phyloP scores from a whole-genome alignment of 1,140 invertebrate species.

The Drosophila orena region DNA sequence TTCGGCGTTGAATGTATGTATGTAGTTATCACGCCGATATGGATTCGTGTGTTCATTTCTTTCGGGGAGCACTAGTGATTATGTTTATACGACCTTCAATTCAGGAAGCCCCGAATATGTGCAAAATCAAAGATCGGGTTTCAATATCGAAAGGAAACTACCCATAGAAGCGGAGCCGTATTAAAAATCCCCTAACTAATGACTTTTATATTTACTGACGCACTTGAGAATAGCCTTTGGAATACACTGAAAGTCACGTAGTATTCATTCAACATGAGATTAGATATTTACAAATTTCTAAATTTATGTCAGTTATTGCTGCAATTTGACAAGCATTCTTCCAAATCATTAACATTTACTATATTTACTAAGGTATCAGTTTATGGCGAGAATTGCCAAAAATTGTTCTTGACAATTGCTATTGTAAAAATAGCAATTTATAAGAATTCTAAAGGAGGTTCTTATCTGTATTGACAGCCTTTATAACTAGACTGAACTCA shows the following conservation, averaged over 20 bases:
- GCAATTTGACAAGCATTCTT: background rate
- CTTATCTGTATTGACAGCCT: conserved; percentile 2
- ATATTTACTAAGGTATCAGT: background rate
- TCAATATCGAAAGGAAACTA: too few relatives aligned
- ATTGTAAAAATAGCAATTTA: too few relatives aligned
- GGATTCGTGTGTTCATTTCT: conserved; percentile 33
- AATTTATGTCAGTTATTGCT: too few relatives aligned
- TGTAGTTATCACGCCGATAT: conserved; percentile 67
- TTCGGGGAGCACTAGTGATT: conserved; percentile 8
- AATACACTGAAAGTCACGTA: too few relatives aligned
- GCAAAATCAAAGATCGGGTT: conserved; percentile 1
- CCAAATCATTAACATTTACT: background rate
- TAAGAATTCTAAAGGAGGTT: background rate
- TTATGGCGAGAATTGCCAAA: background rate
- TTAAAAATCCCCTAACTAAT: too few relatives aligned
- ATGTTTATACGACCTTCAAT: conserved; percentile 12
- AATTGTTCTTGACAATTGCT: background rate
- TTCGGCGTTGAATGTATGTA: conserved; percentile 32
- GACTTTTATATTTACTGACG: too few relatives aligned
- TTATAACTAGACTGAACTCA: background rate
- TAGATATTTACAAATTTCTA: too few relatives aligned
- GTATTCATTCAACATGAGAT: too few relatives aligned
- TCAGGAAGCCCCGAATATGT: conserved; percentile 8
- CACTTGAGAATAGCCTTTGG: too few relatives aligned
- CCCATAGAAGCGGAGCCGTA: too few relatives aligned